Conservation (phyloP, 1,140 invertebrate species). For the Tetramorium parvispinum region DNA sequence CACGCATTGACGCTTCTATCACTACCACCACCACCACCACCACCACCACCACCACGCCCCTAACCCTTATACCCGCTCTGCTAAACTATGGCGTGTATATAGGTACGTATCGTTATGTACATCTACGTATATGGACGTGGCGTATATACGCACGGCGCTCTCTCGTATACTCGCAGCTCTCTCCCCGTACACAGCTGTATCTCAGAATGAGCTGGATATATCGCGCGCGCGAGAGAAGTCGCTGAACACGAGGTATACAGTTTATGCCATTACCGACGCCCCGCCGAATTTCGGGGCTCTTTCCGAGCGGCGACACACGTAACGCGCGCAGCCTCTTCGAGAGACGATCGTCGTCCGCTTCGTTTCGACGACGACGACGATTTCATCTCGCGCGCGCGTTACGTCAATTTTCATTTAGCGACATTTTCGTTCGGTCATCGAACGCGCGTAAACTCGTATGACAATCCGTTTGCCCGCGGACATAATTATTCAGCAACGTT, state of each 20-base stretch:
- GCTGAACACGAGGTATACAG: conserved; percentile 77
- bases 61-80: conserved; percentile 74
- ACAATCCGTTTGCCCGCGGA: background rate
- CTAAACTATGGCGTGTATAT: conserved; percentile 76
- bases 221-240: conserved; percentile 72
- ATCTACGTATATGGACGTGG: conserved; percentile 41
- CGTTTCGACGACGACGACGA: conserved; percentile 4
- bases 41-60: conserved; percentile 71
- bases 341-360: conserved; percentile 45
- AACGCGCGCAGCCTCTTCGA: conserved; percentile 37
- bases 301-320: conserved; percentile 65
- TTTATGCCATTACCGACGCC: conserved; percentile 80
- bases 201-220: conserved; percentile 79
- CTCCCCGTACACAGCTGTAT: conserved; percentile 70
- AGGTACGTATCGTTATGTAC: conserved; percentile 64
- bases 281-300: conserved; percentile 75
- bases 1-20: conserved; percentile 41
- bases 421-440: conserved; percentile 46
- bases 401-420: conserved; percentile 52
- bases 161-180: conserved; percentile 54
- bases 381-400: background rate
- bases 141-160: conserved; percentile 45
- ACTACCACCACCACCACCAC: conserved; percentile 65
- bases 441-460: conserved; percentile 47
- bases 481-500: conserved; percentile 19